These are phyloP conservation scores for Scaptomyza flava DNA, from an alignment of 2,888 invertebrate genomes.

Conservation along the genomic window DNA sequence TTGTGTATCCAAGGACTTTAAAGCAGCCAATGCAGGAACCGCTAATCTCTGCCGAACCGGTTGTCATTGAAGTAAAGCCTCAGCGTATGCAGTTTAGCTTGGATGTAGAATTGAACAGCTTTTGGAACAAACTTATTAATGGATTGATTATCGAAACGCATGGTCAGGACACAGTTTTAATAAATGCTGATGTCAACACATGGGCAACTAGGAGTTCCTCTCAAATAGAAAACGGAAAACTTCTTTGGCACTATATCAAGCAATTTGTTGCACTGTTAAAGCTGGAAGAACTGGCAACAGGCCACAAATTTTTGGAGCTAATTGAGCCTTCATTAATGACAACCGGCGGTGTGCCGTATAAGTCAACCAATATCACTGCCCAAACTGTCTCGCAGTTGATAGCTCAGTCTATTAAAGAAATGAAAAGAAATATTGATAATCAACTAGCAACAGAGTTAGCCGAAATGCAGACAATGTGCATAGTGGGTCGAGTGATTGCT, in stretches of 20 bases:
- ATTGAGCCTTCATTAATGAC: constrained; percentile 47
- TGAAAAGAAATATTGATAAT: constrained; percentile 48
- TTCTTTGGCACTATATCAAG: constrained; percentile 46
- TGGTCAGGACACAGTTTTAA: neutral
- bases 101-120: constrained; percentile 62
- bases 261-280: constrained; percentile 55
- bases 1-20: constrained; percentile 7
- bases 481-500: constrained; percentile 35
- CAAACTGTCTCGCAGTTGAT: constrained; percentile 32
- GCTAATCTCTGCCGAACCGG: constrained; percentile 31
- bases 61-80: constrained; percentile 47
- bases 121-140: constrained; percentile 65
- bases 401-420: constrained; percentile 27
- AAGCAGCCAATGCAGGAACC: constrained; percentile 1
- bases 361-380: constrained; percentile 9
- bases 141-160: constrained; percentile 39
- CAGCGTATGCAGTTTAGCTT: constrained; percentile 22
- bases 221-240: neutral
- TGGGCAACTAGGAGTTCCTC: neutral
- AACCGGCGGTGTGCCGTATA: constrained; percentile 50
- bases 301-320: constrained; percentile 12
- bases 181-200: constrained; percentile 52
- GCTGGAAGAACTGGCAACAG: constrained; percentile 51
- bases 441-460: constrained; percentile 7
- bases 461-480: constrained; percentile 5